Base-by-base conservation (phyloP, 2,888 invertebrate genomes). In the Sinelater perroti region DNA sequence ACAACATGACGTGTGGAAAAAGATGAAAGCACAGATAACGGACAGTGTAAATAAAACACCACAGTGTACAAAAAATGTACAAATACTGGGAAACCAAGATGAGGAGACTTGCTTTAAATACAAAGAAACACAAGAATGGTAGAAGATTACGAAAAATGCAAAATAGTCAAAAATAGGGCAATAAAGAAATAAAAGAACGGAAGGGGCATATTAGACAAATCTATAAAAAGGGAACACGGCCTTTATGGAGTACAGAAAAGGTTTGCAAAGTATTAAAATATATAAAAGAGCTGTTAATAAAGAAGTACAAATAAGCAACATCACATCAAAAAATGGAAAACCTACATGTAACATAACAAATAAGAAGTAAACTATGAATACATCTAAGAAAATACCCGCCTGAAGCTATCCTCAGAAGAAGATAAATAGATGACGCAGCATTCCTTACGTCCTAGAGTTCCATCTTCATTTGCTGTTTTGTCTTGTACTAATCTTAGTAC, bases 221-320 rank as follows among this genome's bases (percentile, higher is more conserved):
- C 18, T 17, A 18, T 17, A 17, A n/a, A 17, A 36, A 36, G 17
- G 18, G 36, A 36, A 36, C 36, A 17, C n/a, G 4, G 18, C 36
- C 17, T 36, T n/a, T 17, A 17, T 10, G 36, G 36, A 17, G n/a
- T 17, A 17, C 36, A 36, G 36, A 17, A 36, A 36, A 36, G 13
- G 33, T 33, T 13, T 33, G 13, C 14, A 33, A 33, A 5, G 33
- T 33, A 33, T 3, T 11, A 8, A 13, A 13, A 33, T 14, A 33
- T 33, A 33, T 13, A 33, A 33, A 4, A 33, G 16, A 33, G 10
- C 33, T 33, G 33, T 33, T 33, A 33, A 33, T 3, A 6, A 3
- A 33, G 33, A 33, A 33, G 33, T 11, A 33, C 33, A 33, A 33
- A 33, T 33, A 33, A 33, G 8, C 33, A 33, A 33, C 14, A 33